These are phyloP conservation scores for Hydrocynus forskahlii DNA, from an alignment of 2,797 vertebrate genomes.

Conservation along the genomic window DNA sequence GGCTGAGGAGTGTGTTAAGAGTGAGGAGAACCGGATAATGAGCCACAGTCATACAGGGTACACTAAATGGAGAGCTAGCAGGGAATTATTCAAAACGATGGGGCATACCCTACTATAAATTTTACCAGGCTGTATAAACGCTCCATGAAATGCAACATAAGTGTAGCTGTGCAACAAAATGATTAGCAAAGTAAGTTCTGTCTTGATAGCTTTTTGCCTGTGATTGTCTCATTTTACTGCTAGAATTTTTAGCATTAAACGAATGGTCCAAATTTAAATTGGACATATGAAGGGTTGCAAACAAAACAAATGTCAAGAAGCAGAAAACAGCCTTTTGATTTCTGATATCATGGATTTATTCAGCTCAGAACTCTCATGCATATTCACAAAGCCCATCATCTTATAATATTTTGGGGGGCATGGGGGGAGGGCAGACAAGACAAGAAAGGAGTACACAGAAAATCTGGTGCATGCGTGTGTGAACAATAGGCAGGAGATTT, in stretches of 20 bases:
- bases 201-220: not conserved
- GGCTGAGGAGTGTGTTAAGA: conserved; percentile 55
- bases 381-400: conserved; percentile 52
- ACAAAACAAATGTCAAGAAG: conserved; percentile 47
- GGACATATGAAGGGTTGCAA: not conserved
- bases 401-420: conserved; percentile 19
- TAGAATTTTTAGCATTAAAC: not conserved
- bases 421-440: conserved; percentile 44
- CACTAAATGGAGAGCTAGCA: conserved; percentile 53
- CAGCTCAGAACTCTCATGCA: conserved; percentile 52
- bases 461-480: conserved; percentile 41
- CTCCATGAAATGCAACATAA: conserved; percentile 17
- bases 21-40: conserved; percentile 56
- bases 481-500: conserved; percentile 29
- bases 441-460: conserved; percentile 42
- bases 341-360: conserved; percentile 50
- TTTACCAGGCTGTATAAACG: conserved; percentile 29
- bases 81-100: conserved; percentile 50
- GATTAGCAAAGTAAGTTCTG: not conserved
- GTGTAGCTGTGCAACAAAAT: not conserved
- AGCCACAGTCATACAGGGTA: conserved; percentile 33
- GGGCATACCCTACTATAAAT: conserved; percentile 30
- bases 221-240: not conserved
- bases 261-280: not conserved
- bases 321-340: conserved; percentile 40